These are phyloP conservation scores for Telenomus remus DNA, from an alignment of 1,140 invertebrate genomes.

Conservation along the genomic window DNA sequence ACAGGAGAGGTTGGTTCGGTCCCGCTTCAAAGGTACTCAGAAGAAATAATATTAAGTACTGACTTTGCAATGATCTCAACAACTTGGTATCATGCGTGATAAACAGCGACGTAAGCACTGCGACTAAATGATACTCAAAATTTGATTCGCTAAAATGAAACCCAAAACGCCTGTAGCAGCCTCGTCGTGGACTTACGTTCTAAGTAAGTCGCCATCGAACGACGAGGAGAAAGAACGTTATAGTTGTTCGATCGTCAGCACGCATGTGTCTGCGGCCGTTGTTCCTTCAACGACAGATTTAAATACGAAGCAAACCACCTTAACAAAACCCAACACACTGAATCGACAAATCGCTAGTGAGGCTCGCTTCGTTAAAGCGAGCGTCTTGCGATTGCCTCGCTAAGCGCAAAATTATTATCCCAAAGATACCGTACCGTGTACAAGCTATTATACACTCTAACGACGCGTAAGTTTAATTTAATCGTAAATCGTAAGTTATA, in stretches of 20 bases:
- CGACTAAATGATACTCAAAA: constrained; percentile 11
- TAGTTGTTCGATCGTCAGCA: no score
- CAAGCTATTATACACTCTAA: constrained; percentile 71
- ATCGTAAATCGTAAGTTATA: constrained; percentile 69
- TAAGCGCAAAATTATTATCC: constrained; percentile 62
- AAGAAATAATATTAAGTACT: constrained; percentile 10
- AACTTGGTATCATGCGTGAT: constrained; percentile 11
- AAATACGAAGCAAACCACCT: constrained; percentile 1
- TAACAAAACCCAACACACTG: constrained; percentile 7
- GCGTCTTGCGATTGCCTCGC: constrained; percentile 26
- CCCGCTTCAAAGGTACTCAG: constrained; percentile 23
- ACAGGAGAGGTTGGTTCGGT: background rate
- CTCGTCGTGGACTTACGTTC: constrained; percentile 35
- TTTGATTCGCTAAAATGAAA: constrained; percentile 19
- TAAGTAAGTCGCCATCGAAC: constrained; percentile 27
- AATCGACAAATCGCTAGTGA: constrained; percentile 20
- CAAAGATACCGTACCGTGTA: constrained; percentile 72
- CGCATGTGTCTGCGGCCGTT: constrained; percentile 8
- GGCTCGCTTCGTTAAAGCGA: background rate
- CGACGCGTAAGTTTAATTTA: constrained; percentile 66
- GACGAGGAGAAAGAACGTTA: background rate
- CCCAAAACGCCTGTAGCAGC: constrained; percentile 1
- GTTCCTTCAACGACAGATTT: constrained; percentile 9
- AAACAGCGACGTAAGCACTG: constrained; percentile 17
- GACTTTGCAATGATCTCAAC: constrained; percentile 38